Evolutionary conservation across 2,113 vertebrate species (phyloP).

Genomic region (Arenaria interpres): DNA sequence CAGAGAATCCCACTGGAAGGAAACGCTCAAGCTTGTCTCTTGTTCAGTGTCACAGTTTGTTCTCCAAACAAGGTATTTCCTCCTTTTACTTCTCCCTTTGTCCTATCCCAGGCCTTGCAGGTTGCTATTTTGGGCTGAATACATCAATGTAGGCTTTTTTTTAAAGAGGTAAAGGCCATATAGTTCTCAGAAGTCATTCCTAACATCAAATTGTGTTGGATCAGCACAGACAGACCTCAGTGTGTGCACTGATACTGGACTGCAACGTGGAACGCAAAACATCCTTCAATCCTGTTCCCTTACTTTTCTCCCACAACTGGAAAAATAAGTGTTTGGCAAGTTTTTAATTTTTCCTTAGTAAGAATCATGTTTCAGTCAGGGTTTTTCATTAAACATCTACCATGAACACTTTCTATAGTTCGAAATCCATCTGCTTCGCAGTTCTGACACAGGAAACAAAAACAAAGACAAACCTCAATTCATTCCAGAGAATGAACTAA

Average conservation of each 20-base stretch:
- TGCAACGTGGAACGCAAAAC: not conserved
- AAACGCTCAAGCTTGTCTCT: not conserved
- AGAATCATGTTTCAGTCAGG: not conserved
- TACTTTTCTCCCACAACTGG: not conserved
- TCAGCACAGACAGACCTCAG: not conserved
- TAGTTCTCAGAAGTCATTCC: not conserved
- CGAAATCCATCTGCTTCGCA: conserved; percentile 32
- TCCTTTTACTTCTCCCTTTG: conserved; percentile 27
- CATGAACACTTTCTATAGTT: not conserved
- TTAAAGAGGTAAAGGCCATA: not conserved
- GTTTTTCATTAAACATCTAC: not conserved
- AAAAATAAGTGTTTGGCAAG: not conserved
- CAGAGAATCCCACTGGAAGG: not conserved
- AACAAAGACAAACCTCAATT: not conserved
- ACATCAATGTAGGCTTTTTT: not conserved
- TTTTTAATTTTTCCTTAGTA: not conserved
- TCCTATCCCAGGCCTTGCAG: not conserved
- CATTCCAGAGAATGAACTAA: not conserved
- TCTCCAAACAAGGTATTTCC: conserved; percentile 3
- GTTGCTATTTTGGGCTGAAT: not conserved
- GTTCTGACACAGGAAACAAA: conserved; percentile 18
- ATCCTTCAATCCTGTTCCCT: not conserved
- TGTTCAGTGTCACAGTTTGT: not conserved
- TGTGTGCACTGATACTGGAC: not conserved
- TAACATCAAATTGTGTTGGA: not conserved